These are phyloP conservation scores for Drosophila koepferae DNA, from an alignment of 2,888 invertebrate genomes.

Conservation along the genomic window DNA sequence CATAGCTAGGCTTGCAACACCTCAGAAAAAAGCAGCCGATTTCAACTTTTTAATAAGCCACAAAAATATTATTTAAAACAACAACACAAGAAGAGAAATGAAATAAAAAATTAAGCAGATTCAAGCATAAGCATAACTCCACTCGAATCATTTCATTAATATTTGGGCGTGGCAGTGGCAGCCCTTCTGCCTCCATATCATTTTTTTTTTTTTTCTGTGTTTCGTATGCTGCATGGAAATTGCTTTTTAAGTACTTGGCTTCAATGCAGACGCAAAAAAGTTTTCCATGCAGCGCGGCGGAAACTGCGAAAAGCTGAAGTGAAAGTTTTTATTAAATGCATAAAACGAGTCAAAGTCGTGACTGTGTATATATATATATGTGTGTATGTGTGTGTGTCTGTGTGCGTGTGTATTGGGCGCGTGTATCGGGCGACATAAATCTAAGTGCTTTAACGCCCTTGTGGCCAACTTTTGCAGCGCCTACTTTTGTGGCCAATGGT, in stretches of 20 bases:
- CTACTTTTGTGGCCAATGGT: slow-evolving; percentile 72
- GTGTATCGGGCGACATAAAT: slow-evolving; percentile 72
- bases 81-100: neutral
- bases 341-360: slow-evolving; percentile 70
- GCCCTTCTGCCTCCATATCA: slow-evolving; percentile 42
- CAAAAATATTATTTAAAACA: slow-evolving; percentile 40
- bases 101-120: slow-evolving; percentile 43
- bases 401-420: slow-evolving; percentile 32
- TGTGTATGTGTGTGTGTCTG: slow-evolving; percentile 12
- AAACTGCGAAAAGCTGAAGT: slow-evolving; percentile 62
- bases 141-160: slow-evolving; percentile 77
- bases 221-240: slow-evolving; percentile 58
- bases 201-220: slow-evolving; percentile 3
- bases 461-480: slow-evolving; percentile 67
- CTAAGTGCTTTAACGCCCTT: slow-evolving; percentile 78
- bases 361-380: slow-evolving; percentile 17
- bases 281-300: slow-evolving; percentile 55
- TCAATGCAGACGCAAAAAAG: slow-evolving; percentile 70
- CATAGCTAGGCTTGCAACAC: slow-evolving; percentile 46
- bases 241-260: slow-evolving; percentile 77
- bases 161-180: slow-evolving; percentile 51
- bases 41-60: slow-evolving; percentile 75
- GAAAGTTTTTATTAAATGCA: slow-evolving; percentile 79
- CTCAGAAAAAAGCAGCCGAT: slow-evolving; percentile 37
- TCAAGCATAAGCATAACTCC: slow-evolving; percentile 65